Evolutionary conservation across 2,888 invertebrate genomes (phyloP).

Genomic region (Alloscopus bannaensis): DNA sequence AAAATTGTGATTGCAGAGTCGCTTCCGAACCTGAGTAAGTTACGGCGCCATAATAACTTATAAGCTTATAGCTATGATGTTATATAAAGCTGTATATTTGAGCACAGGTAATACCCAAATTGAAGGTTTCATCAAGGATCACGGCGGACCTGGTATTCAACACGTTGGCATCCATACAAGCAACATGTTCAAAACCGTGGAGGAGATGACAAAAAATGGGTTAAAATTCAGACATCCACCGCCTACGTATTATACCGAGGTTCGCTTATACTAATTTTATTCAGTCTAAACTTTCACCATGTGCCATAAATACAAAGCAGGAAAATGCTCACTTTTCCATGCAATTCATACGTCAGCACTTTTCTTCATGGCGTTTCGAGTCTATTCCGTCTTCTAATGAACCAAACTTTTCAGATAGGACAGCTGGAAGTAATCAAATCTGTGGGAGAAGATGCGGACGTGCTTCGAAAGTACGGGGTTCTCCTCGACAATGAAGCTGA

Average conservation of each 20-base stretch:
- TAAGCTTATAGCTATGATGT: not conserved
- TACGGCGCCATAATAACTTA: not conserved
- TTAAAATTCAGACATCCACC: constrained; percentile 76
- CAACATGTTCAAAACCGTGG: constrained; percentile 75
- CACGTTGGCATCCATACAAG: constrained; percentile 76
- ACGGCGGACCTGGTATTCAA: constrained; percentile 76
- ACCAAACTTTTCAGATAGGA: constrained; percentile 70
- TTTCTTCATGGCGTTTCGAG: too few species aligned
- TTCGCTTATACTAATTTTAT: constrained; percentile 65
- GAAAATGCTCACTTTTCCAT: not conserved
- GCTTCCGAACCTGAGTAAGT: constrained; percentile 74
- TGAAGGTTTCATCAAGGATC: constrained; percentile 75
- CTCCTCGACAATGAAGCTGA: constrained; percentile 76
- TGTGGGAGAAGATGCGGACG: constrained; percentile 74
- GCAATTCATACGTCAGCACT: too few species aligned
- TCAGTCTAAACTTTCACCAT: too few species aligned
- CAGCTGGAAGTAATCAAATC: constrained; percentile 75
- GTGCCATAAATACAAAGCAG: not conserved
- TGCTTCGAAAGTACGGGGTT: constrained; percentile 75
- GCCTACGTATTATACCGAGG: constrained; percentile 76
- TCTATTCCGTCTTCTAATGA: too few species aligned
- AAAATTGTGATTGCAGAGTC: constrained; percentile 77
- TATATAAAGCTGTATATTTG: not conserved
- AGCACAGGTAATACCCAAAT: constrained; percentile 76
- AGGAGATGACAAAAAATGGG: constrained; percentile 73